Conservation (phyloP, 2,888 invertebrate genomes). For the Gari tellinella region DNA sequence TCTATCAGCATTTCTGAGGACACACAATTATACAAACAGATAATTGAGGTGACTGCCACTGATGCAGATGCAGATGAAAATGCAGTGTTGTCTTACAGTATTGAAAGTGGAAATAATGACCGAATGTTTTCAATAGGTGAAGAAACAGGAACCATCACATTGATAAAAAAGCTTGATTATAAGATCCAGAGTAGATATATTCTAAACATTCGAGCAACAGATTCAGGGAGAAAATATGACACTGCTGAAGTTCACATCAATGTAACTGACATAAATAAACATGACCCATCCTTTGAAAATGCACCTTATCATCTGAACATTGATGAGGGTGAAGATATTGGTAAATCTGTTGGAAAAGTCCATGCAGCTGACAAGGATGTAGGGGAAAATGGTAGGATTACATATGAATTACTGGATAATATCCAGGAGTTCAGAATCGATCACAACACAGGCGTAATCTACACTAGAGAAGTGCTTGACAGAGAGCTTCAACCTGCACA, state of each 20-base stretch:
- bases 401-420: conserved; percentile 84
- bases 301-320: conserved; percentile 95
- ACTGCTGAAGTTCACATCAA: conserved; percentile 96
- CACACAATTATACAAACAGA: conserved; percentile 93
- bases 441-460: conserved; percentile 95
- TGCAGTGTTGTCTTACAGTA: conserved; percentile 94
- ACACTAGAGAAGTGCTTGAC: conserved; percentile 93
- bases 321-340: conserved; percentile 96
- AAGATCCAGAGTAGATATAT: conserved; percentile 92
- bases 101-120: conserved; percentile 85
- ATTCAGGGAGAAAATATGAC: conserved; percentile 92
- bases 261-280: conserved; percentile 97
- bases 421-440: conserved; percentile 92
- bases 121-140: conserved; percentile 91
- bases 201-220: conserved; percentile 91
- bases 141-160: conserved; percentile 92
- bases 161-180: conserved; percentile 96
- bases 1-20: conserved; percentile 88
- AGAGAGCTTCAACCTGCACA: conserved; percentile 92
- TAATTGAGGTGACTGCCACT: conserved; percentile 96
- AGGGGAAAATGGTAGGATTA: conserved; percentile 93
- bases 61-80: conserved; percentile 97
- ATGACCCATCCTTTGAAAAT: conserved; percentile 96
- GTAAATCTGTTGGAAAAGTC: conserved; percentile 95
- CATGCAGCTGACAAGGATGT: conserved; percentile 97